Conservation (phyloP, 2,888 invertebrate species). For the Apoda limacodes region DNA sequence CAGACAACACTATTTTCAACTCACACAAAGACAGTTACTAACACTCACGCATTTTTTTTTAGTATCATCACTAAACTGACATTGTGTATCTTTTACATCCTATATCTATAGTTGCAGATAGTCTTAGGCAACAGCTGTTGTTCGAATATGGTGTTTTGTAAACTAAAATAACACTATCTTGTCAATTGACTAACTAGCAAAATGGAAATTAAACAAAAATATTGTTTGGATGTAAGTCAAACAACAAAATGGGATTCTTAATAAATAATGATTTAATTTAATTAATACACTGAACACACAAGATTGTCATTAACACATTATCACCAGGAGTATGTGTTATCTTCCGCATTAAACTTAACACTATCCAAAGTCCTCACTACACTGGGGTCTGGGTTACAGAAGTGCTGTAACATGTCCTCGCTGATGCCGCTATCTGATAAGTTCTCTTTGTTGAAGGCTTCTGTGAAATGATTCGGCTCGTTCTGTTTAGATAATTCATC, state of each 20-base stretch:
- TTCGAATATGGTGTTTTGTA: no score
- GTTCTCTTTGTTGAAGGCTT: conserved; percentile 85
- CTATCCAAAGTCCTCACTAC: conserved; percentile 71
- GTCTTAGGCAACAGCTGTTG: no score
- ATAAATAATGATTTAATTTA: conserved; percentile 19
- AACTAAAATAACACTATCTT: no score
- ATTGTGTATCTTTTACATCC: no score
- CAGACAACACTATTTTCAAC: no score
- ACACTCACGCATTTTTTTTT: no score
- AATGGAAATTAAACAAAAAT: conserved; percentile 20
- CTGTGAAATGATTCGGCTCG: conserved; percentile 59
- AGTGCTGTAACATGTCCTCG: conserved; percentile 71
- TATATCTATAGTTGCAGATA: no score
- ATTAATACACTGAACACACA: no score
- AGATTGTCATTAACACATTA: conserved; percentile 18
- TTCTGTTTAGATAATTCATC: conserved; percentile 61
- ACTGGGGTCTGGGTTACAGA: conserved; percentile 71
- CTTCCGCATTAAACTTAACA: conserved; percentile 72
- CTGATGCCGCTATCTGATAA: conserved; percentile 88
- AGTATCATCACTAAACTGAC: no score
- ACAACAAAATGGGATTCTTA: conserved; percentile 17
- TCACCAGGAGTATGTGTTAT: conserved; percentile 68
- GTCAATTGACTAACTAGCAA: no score
- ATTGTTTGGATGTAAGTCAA: conserved; percentile 30
- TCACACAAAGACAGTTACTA: no score